A percentile compares a stretch with the other conserved stretches of the same genome.
These are phyloP conservation scores for Scalopus aquaticus DNA, from an alignment of 2,113 vertebrate genomes.

Conservation along the genomic window DNA sequence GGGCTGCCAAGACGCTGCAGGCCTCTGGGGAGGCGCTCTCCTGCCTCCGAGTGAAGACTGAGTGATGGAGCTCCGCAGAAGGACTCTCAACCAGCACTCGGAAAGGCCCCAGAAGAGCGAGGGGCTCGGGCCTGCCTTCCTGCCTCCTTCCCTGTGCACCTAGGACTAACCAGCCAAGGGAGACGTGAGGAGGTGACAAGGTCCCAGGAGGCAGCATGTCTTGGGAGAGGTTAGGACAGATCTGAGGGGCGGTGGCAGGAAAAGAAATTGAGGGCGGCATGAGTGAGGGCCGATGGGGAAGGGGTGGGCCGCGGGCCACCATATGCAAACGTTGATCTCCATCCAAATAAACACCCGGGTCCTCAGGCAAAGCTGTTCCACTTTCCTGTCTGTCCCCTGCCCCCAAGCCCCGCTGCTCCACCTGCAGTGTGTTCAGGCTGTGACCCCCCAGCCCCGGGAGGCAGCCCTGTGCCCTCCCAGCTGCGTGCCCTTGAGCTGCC, in stretches of 20 bases:
- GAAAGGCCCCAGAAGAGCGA: not conserved
- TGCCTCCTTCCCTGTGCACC: not conserved
- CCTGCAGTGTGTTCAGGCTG: not conserved
- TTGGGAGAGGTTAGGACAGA: not conserved
- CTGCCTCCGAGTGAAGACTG: not conserved
- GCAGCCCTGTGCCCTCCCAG: not conserved
- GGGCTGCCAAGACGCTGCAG: not conserved
- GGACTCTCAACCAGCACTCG: not conserved
- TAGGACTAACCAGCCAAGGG: not conserved
- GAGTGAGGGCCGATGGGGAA: not conserved
- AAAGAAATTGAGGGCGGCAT: not conserved
- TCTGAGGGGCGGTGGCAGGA: not conserved
- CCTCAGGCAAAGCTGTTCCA: not conserved
- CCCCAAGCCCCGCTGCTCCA: not conserved
- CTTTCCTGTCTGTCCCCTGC: not conserved
- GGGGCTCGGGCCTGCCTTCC: not conserved
- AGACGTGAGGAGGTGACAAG: not conserved
- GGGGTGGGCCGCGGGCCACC: not conserved
- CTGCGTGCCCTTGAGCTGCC: not conserved
- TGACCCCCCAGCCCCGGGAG: not conserved
- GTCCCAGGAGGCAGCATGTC: not conserved
- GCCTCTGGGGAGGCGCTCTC: not conserved
- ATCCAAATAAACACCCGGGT: conserved; percentile 35
- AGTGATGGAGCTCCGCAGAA: not conserved
- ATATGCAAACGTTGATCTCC: not conserved